These are phyloP conservation scores for Uria lomvia DNA, from an alignment of 2,113 vertebrate species.

Conservation along the genomic window DNA sequence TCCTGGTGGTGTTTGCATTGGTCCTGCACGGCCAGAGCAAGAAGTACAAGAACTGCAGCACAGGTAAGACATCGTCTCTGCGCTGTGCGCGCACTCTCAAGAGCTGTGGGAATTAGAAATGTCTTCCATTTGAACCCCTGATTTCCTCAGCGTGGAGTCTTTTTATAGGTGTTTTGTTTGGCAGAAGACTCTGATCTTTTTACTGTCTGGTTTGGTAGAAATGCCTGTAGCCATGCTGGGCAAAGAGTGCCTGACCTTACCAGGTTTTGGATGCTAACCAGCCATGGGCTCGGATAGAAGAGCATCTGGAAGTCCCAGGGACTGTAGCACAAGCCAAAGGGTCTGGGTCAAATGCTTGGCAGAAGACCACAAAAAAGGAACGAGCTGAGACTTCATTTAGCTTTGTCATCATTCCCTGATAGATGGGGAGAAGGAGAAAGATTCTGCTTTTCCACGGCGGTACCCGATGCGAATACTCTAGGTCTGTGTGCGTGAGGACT, in stretches of 20 bases:
- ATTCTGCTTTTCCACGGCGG: neutral
- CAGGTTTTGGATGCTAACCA: neutral
- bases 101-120: neutral
- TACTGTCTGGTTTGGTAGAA: neutral
- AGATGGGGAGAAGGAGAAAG: neutral
- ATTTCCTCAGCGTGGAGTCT: neutral
- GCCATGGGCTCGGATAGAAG: neutral
- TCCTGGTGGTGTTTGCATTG: slow-evolving; percentile 86
- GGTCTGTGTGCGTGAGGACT: neutral
- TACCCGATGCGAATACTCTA: neutral
- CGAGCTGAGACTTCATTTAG: neutral
- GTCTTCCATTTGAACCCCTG: neutral
- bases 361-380: neutral
- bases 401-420: neutral
- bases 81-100: neutral
- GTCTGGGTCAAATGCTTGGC: neutral
- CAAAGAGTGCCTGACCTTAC: neutral
- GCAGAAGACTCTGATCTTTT: neutral
- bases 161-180: neutral
- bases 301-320: neutral
- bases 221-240: neutral
- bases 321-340: neutral
- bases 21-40: slow-evolving; percentile 87
- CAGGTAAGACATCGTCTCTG: slow-evolving; percentile 68
- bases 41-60: slow-evolving; percentile 84